Base-by-base conservation (phyloP, 2,113 vertebrate genomes). In the Crotalus horridus region DNA sequence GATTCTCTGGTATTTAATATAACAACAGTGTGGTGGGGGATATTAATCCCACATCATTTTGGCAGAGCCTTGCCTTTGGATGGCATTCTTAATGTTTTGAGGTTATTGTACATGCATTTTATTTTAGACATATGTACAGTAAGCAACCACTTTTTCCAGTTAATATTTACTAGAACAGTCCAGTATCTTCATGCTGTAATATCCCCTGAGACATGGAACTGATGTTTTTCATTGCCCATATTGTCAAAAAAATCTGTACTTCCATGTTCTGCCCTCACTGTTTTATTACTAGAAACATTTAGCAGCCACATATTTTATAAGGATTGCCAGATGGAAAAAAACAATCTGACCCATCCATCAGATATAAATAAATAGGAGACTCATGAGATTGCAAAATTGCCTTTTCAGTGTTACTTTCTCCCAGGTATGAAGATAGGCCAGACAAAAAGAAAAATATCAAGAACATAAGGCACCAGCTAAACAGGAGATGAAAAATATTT, bases 1-100 rank as follows among this genome's bases (percentile, higher is more conserved):
- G 89, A 95, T 96, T 95, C 94, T 95, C 93, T 96, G 97, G 95
- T 95, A 96, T 93, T 85, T 96, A 94, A 95, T 93, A 85, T 48
- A 95, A 95, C 64, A 97, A 97, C 92, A 94, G 95, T 33, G 1
- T 81, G 21, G 43, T 7, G 29, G 20, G n/a, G 24, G 10, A 95
- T 81, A 64, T 54, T 93, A 91, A 96, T 95, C 95, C 95, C 95
- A 93, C 81, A 95, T 96, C 90, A 94, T 64, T 95, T 69, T 95
- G 56, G 92, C 69, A 96, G 94, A 21, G 94, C 93, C n/a, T 94
- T 94, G 88, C 43, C 94, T 93, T 96, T 90, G 95, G 96, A 95
- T 89, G 90, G 58, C 88, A 93, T 96, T 96, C 74, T 94, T 92
- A 85, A 92, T 95, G 55, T 87, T 95, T 94, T 95, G 85, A 96